Conservation (phyloP, 2,797 vertebrate genomes). For the Gymnocypris eckloni region DNA sequence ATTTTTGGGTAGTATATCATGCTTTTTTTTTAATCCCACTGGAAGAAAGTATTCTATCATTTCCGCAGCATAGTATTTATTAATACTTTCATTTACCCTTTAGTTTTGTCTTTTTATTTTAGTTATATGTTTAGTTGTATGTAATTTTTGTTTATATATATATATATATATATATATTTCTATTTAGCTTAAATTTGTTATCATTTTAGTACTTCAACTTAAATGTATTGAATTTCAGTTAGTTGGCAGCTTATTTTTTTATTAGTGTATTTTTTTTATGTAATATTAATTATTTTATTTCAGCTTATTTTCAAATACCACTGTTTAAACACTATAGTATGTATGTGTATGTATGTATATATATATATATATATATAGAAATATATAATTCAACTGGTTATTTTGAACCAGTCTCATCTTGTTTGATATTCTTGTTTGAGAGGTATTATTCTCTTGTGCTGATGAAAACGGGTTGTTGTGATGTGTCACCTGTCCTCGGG, state of each 20-base stretch:
- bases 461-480: not conserved
- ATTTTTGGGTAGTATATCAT: not conserved
- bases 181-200: too few species aligned
- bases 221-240: too few species aligned
- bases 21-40: not conserved
- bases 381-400: not conserved
- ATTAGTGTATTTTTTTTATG: too few species aligned
- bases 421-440: not conserved
- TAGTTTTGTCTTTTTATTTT: not conserved
- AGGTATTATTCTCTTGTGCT: not conserved
- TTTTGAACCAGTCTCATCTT: not conserved
- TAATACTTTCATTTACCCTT: not conserved
- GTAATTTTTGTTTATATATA: not conserved
- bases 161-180: too few species aligned
- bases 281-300: too few species aligned
- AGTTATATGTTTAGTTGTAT: not conserved
- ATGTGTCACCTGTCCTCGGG: conserved; percentile 34
- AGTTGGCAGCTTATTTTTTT: too few species aligned
- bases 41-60: not conserved
- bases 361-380: too few species aligned
- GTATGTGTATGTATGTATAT: too few species aligned
- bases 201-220: too few species aligned
- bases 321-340: too few species aligned
- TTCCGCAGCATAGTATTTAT: not conserved
- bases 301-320: too few species aligned